A percentile compares a stretch with the other conserved stretches of the same genome.
Evolutionary conservation across 2,113 vertebrate species (phyloP).

Genomic region (Oreochromis niloticus): DNA sequence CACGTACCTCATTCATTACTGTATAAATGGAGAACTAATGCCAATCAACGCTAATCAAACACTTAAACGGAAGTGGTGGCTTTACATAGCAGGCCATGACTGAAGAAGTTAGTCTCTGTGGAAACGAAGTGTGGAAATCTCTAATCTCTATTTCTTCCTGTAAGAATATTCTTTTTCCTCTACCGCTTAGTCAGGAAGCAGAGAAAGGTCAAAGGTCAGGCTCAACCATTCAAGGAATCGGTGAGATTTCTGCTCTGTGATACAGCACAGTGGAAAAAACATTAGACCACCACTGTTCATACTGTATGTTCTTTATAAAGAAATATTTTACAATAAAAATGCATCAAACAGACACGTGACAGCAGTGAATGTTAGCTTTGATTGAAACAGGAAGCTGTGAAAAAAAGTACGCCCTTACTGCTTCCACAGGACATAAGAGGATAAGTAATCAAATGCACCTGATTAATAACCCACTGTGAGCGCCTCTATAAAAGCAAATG

Average conservation of each 20-base stretch:
- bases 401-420: not conserved
- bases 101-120: not conserved
- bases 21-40: not conserved
- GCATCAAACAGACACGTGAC: not conserved
- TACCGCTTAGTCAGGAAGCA: not conserved
- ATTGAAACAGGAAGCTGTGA: not conserved
- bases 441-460: not conserved
- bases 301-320: not conserved
- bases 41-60: not conserved
- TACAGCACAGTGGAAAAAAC: not conserved
- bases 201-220: slow-evolving; percentile 1
- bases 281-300: not conserved
- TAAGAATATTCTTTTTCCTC: not conserved
- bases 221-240: not conserved
- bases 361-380: not conserved
- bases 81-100: not conserved
- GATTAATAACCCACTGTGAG: not conserved
- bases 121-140: not conserved
- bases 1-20: not conserved
- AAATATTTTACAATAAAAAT: rapidly evolving
- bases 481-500: not conserved
- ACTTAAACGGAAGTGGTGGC: not conserved
- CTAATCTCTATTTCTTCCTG: not conserved
- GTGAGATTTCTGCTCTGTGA: not conserved
- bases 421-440: not conserved